Conservation (phyloP, 2,888 invertebrate species). For the Acholoe squamosa region DNA sequence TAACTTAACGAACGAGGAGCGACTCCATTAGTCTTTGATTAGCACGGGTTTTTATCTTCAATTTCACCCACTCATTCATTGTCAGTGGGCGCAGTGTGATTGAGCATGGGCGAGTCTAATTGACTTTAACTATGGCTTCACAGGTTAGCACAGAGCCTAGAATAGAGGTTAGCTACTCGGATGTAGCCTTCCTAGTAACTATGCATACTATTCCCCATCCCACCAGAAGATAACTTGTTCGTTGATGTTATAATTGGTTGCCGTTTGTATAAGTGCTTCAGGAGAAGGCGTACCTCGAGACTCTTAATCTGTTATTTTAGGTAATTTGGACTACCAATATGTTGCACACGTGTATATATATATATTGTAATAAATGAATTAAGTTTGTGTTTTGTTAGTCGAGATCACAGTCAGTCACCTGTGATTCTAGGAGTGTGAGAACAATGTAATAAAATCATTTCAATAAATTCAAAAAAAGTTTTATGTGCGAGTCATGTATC, state of each 20-base stretch:
- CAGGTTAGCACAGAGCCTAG: too few relatives aligned
- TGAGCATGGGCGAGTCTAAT: not conserved
- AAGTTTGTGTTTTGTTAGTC: slow-evolving; percentile 7
- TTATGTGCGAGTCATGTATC: too few relatives aligned
- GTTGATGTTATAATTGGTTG: too few relatives aligned
- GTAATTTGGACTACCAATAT: not conserved
- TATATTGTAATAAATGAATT: not conserved
- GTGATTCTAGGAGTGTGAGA: not conserved
- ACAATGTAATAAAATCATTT: not conserved
- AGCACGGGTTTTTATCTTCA: not conserved
- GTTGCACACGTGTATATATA: slow-evolving; percentile 9
- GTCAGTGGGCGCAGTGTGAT: not conserved
- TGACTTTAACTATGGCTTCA: not conserved
- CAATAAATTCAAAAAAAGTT: not conserved
- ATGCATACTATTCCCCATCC: too few relatives aligned
- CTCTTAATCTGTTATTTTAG: not conserved
- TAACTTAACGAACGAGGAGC: not conserved
- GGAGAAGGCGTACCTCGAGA: too few relatives aligned
- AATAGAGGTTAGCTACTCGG: too few relatives aligned
- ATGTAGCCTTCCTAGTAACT: too few relatives aligned
- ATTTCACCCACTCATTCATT: not conserved
- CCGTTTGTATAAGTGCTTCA: too few relatives aligned
- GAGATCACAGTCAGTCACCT: not conserved
- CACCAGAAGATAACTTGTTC: too few relatives aligned
- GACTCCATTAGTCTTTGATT: slow-evolving; percentile 21